phyloP scores from a whole-genome alignment of 2,113 vertebrate species.

The Nansenia antarctica region DNA sequence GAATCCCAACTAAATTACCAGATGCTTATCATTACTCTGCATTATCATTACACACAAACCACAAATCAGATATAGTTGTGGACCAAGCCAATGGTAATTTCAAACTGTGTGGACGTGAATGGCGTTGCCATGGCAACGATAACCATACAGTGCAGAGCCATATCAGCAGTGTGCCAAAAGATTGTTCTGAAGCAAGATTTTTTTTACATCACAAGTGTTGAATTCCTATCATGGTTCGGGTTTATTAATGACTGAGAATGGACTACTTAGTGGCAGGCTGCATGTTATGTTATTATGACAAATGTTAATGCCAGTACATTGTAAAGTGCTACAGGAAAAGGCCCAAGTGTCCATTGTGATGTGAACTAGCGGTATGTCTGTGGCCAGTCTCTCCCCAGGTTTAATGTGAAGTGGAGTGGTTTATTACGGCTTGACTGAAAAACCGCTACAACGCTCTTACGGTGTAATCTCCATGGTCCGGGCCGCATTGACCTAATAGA shows the following conservation, averaged over 20 bases:
- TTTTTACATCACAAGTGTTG: too few species aligned
- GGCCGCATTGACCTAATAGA: conserved; percentile 13
- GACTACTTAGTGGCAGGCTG: too few species aligned
- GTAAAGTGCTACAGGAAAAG: neutral
- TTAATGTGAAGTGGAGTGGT: neutral
- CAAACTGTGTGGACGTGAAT: conserved; percentile 21
- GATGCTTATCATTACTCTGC: conserved; percentile 2
- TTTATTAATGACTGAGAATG: too few species aligned
- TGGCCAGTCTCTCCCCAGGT: neutral
- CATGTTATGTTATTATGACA: too few species aligned
- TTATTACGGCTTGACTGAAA: conserved; percentile 6
- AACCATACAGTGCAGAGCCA: conserved; percentile 25
- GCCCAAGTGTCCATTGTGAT: neutral
- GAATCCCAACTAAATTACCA: neutral
- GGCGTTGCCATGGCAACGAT: conserved; percentile 33
- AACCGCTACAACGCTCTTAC: neutral
- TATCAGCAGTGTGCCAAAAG: conserved; percentile 6
- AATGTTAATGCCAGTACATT: neutral
- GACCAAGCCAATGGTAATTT: neutral
- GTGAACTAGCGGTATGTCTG: neutral
- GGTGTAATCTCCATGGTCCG: neutral
- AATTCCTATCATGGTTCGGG: too few species aligned
- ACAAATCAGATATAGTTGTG: neutral
- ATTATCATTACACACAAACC: conserved; percentile 2
- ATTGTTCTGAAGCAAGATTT: neutral